Percentiles rank a stretch among this genome's conserved stretches.
Evolutionary conservation across 2,888 invertebrate species (phyloP).

Genomic region (Pyrocoelia pectoralis): DNA sequence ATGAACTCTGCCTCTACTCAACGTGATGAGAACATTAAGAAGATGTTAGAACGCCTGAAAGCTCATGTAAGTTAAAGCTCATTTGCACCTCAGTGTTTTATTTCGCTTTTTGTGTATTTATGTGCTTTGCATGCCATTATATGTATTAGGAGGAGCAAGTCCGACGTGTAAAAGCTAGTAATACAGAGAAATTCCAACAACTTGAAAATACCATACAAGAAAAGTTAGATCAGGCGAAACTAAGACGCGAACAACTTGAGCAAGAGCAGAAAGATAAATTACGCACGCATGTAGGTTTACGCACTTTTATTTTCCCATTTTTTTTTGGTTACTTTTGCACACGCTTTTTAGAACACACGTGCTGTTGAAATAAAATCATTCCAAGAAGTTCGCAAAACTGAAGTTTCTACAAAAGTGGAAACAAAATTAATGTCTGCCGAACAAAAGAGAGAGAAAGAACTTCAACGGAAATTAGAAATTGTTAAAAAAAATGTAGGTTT

Average conservation of each 20-base stretch:
- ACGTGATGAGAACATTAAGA: slow-evolving; percentile 90
- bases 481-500: slow-evolving; percentile 79
- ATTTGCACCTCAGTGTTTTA: not conserved
- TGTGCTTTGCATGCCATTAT: slow-evolving; percentile 48
- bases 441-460: slow-evolving; percentile 84
- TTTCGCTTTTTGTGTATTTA: slow-evolving; percentile 46
- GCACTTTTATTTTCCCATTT: slow-evolving; percentile 13
- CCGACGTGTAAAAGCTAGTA: slow-evolving; percentile 72
- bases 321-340: slow-evolving; percentile 25
- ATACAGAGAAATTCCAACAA: slow-evolving; percentile 72
- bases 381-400: slow-evolving; percentile 55
- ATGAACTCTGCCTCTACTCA: slow-evolving; percentile 87
- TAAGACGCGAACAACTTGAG: slow-evolving; percentile 77
- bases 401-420: slow-evolving; percentile 63
- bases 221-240: slow-evolving; percentile 73
- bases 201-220: slow-evolving; percentile 74
- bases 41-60: slow-evolving; percentile 88
- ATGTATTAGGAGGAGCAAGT: slow-evolving; percentile 75
- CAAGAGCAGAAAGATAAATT: slow-evolving; percentile 81
- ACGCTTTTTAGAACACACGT: slow-evolving; percentile 63
- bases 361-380: slow-evolving; percentile 67
- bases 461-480: slow-evolving; percentile 85
- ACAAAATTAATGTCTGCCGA: slow-evolving; percentile 82
- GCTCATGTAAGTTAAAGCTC: slow-evolving; percentile 83
- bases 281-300: slow-evolving; percentile 74